These are phyloP conservation scores for Craniophora ligustri DNA, from an alignment of 2,888 invertebrate species.

Conservation along the genomic window DNA sequence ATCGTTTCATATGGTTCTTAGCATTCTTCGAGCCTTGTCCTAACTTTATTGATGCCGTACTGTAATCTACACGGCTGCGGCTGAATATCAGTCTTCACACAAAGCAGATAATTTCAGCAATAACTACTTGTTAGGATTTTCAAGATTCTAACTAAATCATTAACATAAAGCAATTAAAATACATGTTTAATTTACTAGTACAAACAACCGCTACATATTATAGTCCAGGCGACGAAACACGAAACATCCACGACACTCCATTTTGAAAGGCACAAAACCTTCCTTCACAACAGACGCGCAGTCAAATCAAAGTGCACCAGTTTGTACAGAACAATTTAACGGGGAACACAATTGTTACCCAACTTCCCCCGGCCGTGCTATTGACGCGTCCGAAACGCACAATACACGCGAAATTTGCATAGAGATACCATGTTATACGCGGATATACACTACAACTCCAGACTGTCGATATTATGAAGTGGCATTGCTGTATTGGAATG, in stretches of 20 bases:
- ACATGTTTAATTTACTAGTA: no score
- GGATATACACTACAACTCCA: conserved; percentile 20
- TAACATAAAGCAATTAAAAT: no score
- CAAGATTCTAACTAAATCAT: no score
- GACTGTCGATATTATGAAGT: conserved; percentile 41
- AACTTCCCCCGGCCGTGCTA: conserved; percentile 58
- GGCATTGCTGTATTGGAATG: conserved; percentile 20
- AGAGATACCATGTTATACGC: conserved; percentile 60
- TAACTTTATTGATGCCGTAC: no score
- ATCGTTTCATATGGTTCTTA: no score
- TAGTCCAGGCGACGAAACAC: neutral
- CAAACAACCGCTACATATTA: no score
- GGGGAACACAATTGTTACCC: conserved; percentile 69
- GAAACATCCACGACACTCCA: neutral
- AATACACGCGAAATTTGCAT: conserved; percentile 77
- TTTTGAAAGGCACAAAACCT: conserved; percentile 13
- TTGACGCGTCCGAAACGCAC: conserved; percentile 67
- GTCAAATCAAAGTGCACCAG: conserved; percentile 47
- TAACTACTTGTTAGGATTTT: neutral
- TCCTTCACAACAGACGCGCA: conserved; percentile 40
- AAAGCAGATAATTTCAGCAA: no score
- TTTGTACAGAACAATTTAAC: conserved; percentile 71
- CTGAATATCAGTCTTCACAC: no score
- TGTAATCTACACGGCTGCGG: no score
- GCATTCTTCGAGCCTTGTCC: no score